Conservation (phyloP, 2,797 vertebrate species). For the Halcyon badia region DNA sequence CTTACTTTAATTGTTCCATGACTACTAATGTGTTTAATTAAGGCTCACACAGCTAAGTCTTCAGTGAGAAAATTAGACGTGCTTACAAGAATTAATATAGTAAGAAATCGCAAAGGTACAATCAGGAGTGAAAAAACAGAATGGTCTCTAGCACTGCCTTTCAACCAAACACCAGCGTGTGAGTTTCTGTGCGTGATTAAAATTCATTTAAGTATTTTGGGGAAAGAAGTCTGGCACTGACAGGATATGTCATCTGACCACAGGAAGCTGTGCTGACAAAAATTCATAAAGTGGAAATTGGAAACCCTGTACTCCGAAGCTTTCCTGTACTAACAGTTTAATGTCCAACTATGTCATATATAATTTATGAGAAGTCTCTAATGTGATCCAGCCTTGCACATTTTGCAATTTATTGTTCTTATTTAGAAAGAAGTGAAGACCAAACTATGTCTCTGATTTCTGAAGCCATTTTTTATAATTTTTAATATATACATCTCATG, state of each 20-base stretch:
- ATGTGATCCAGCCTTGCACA: neutral
- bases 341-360: neutral
- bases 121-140: neutral
- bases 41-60: neutral
- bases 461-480: neutral
- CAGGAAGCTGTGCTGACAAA: slow-evolving; percentile 65
- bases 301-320: slow-evolving; percentile 37
- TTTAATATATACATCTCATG: neutral
- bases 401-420: slow-evolving; percentile 17
- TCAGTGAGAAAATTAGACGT: neutral
- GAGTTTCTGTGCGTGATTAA: neutral
- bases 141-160: neutral
- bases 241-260: slow-evolving; percentile 35
- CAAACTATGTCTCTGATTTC: neutral
- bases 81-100: slow-evolving; percentile 6
- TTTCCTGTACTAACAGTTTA: slow-evolving; percentile 42
- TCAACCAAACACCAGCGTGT: neutral
- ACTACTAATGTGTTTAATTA: slow-evolving; percentile 60
- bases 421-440: neutral
- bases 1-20: slow-evolving; percentile 34
- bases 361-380: slow-evolving; percentile 20
- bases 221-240: neutral
- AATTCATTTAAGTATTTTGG: slow-evolving; percentile 34
- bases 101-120: slow-evolving; percentile 4
- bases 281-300: slow-evolving; percentile 58